Evolutionary conservation across 1,140 invertebrate species (phyloP), one percentile per base, ranked within the genome.

Genomic region (Brachionus calyciflorus): DNA sequence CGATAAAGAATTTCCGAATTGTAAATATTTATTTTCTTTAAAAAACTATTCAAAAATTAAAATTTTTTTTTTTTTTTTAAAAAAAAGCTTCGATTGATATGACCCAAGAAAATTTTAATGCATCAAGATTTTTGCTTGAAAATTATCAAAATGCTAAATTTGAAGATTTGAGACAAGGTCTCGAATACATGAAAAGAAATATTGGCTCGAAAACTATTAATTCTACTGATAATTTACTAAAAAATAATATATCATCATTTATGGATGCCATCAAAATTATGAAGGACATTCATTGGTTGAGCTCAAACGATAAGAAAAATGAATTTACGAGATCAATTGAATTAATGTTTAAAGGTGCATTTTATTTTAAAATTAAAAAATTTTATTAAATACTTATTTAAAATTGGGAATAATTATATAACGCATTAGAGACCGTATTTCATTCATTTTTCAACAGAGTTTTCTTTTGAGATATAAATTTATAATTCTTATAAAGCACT

Each of bases 261-360:
- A 76, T 76, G 73, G 73, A 76, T 19, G 73, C 73, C 10, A 55
- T 76, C 17, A 55, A 76, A 14, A 76, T 76, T 10, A 76, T 76
- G 73, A 76, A 76, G 57, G 73, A 76, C 24, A 55, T 76, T 17
- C 51, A 55, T 28, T 44, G 51, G 41, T 37, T 76, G 14, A 55
- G 49, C 21, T 46, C 73, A 3, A 49, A 41, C 17, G 73, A 76
- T 46, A 55, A 33, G 48, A 41, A 60, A 41, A 76, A 57, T 1
- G 49, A 76, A 21, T 57, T 76, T 19, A 48, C 49, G 28, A 26
- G 49, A 6, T 4, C 14, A 6, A 26, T 76, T 21, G 46, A 73
- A 21, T 7, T 2, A n/a, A 73, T 33, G 33, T 30, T 76, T 2
- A 76, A 76, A 33, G 40, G 60, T 65, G 10, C 12, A 44, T 65